Evolutionary conservation across 2,797 vertebrate species (phyloP), one percentile per base, ranked within the genome.

Genomic region (Psittacula echo): DNA sequence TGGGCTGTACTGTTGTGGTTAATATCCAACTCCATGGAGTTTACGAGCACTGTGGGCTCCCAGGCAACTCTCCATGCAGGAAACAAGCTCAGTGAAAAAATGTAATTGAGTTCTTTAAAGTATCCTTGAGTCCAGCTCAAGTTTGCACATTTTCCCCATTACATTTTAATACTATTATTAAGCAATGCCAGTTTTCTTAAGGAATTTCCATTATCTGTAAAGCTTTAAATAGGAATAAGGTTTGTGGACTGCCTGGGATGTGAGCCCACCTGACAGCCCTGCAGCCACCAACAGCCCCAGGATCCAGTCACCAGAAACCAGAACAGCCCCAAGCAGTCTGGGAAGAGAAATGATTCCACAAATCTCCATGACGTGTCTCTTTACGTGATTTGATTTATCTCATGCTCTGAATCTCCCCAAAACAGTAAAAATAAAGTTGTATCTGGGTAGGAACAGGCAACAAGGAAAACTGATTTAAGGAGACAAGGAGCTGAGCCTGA

Each of bases 51-150:
- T 67, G 58, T 7, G 74, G 37, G 26, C 73, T 93, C 65, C 68
- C 67, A 65, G 85, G 85, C 82, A 94, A 34, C 61, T 65, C 84
- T 64, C 73, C 34, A 18, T 26, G 45, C 34, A 62, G 81, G 81
- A 92, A 94, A 81, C 39, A 45, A 58, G 26, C 44, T 29, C 71
- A 23, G 3, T 60, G 54, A 68, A 48, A 48, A 75, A 86, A 41
- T 5, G 14, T 5, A 22, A 45, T 53, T 50, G 13, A 67, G 45
- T 91, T 88, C 70, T 61, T 85, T 16, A 56, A 84, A 82, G 61
- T 9, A 51, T 39, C 39, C 64, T 60, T 0, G 0, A 51, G 50
- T n/a, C 72, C 30, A 51, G 18, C 42, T 62, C 2, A 4, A 42
- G n/a, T n/a, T 42, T 42, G 26, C 30, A 9, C 45, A 24, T 53